Conservation (phyloP, 2,888 invertebrate species). For the Incurvaria masculella region DNA sequence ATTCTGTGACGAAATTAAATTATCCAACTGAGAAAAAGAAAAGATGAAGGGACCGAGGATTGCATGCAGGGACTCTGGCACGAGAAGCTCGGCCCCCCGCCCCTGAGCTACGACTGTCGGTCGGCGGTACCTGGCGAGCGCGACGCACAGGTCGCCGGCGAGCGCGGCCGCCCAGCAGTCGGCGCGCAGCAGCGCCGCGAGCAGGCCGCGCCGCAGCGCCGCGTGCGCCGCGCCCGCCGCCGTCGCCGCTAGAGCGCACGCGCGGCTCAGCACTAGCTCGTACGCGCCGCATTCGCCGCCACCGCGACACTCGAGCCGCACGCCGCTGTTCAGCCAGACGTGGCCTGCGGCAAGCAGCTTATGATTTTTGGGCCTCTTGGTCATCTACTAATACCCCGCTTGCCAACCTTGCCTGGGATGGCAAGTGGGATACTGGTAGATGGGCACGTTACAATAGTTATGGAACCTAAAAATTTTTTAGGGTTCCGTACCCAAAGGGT, state of each 20-base stretch:
- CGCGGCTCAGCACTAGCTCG: conserved; percentile 27
- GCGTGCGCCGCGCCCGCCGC: conserved; percentile 25
- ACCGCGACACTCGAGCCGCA: conserved; percentile 20
- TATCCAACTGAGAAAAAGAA: too few species aligned
- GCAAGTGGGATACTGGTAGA: too few species aligned
- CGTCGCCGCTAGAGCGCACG: conserved; percentile 22
- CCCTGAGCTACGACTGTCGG: conserved; percentile 4
- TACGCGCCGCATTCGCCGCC: conserved; percentile 23
- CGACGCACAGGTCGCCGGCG: conserved; percentile 33
- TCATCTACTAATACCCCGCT: too few species aligned
- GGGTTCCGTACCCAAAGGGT: too few species aligned
- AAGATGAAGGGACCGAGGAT: conserved; percentile 11
- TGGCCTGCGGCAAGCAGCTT: too few species aligned
- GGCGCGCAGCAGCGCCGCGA: conserved; percentile 26
- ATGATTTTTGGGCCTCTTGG: too few species aligned
- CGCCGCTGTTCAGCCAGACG: conserved; percentile 27
- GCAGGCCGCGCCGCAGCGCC: conserved; percentile 26
- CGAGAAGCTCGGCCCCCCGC: conserved; percentile 2
- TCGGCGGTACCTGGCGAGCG: conserved; percentile 37
- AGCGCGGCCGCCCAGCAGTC: conserved; percentile 32
- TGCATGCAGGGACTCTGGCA: conserved; percentile 29
- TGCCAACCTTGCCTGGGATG: too few species aligned
- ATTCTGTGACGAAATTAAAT: too few species aligned
- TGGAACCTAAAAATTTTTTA: too few species aligned
- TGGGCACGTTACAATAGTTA: too few species aligned